Conservation (phyloP, 2,113 vertebrate genomes). For the Apistogramma diplotaenia region DNA sequence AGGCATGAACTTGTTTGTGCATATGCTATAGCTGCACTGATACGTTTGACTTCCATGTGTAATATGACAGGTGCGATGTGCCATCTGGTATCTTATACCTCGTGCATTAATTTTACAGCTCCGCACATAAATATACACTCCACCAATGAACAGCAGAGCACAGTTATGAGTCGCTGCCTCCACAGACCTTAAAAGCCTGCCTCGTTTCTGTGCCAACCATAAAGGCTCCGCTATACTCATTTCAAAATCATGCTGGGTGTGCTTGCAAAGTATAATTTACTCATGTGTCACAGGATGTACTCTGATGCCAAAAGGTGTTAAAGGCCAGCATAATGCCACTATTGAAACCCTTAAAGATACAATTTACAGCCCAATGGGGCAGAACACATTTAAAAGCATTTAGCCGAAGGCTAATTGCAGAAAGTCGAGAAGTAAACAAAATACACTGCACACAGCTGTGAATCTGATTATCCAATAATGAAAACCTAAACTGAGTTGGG, state of each 20-base stretch:
- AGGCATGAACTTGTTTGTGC: background rate
- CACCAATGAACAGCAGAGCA: background rate
- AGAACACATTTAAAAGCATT: background rate
- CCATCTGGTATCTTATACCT: slow-evolving; percentile 9
- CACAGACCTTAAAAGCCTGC: background rate
- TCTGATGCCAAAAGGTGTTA: background rate
- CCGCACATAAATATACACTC: background rate
- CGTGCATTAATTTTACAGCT: slow-evolving; percentile 15
- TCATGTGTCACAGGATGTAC: background rate
- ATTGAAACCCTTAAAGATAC: background rate
- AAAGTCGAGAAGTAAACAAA: background rate
- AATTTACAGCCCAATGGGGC: background rate
- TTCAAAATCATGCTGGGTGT: background rate
- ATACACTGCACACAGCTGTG: too few relatives aligned
- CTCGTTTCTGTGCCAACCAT: background rate
- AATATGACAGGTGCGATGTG: background rate
- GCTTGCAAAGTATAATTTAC: background rate
- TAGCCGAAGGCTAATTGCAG: background rate
- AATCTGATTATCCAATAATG: too few relatives aligned
- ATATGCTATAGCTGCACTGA: background rate
- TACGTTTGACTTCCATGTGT: background rate
- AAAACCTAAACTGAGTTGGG: too few relatives aligned
- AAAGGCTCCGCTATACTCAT: background rate
- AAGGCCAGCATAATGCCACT: background rate
- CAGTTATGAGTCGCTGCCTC: background rate